Evolutionary conservation across 1,140 invertebrate genomes (phyloP), one percentile per base, ranked within the genome.

Genomic region (Cataglyphis hispanica): DNA sequence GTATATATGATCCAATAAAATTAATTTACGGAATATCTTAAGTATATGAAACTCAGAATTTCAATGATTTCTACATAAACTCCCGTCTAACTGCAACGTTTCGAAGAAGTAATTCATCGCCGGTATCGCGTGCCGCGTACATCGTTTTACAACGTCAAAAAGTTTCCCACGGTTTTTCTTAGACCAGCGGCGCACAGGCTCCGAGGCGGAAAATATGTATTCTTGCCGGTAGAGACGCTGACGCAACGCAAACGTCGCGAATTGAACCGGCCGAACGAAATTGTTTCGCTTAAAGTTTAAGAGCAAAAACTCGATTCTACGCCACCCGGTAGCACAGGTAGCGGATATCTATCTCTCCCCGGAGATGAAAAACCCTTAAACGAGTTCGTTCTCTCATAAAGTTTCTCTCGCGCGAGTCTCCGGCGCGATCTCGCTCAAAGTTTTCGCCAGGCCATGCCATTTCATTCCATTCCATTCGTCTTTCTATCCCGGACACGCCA

Each of bases 301-400:
- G 84, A 34, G 75, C 27, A 80, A 85, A 83, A 74, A 83, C 66
- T 74, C 78, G 78, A 85, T 78, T 78, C 84, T 34, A 19, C 53
- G 63, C 40, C 40, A 37, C 64, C 40, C 40, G 66, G 66, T 13
- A 61, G 60, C 63, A 76, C 63, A 76, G 72, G 53, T 72, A 58
- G 40, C 83, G 27, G 76, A 64, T 74, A 76, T 87, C 56, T 70
- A 61, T 61, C 78, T 61, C 78, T 74, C 78, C 13, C 8, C 43
- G 27, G 46, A 67, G 67, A 89, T 88, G 87, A 89, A 88, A 89
- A 88, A 88, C 40, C 76, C 67, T 69, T 25, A 72, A 80, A 74
- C 66, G 53, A 85, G 81, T 67, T 74, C 40, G 60, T 50, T 78
- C 74, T 74, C 86, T 78, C 87, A 76, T 84, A 83, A 89, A 89